Base-by-base conservation (phyloP, 2,888 invertebrate species). In the Yponomeuta malinellus region DNA sequence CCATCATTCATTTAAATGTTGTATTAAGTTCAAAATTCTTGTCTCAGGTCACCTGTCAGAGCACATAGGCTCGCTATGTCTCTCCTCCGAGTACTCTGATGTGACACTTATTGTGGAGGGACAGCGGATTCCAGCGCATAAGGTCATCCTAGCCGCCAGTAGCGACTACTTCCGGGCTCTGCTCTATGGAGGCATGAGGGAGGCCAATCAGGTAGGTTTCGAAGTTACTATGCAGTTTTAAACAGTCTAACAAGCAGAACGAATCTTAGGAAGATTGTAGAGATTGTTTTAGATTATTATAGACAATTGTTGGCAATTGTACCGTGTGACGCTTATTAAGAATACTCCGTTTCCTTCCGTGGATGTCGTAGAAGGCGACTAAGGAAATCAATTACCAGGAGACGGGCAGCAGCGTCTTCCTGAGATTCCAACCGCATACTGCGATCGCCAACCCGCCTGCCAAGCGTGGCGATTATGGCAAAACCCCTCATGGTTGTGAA, bases 131-230 rank as follows among this genome's bases (percentile, higher is more conserved):
- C 93, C 92, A 0, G 93, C 93, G 4, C 93, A 93, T 78, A 93
- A 94, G 87, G 95, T 98, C 6, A 97, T 99, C 77, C 93, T 99
- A 71, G 99, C 99, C 0, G 97, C 98, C 48, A 94, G 99, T 79
- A 98, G 98, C 82, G 97, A 98, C 79, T 99, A 99, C 90, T 99
- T 99, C 87, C 93, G 98, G 84, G 98, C 96, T 10, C 87, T 96
- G 63, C 92, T 96, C 0, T 96, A 95, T 88, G 96, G 96, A 10
- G 96, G 96, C n/a, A 93, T 96, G 87, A 93, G 94, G 73, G 96
- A 96, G 84, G 93, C 96, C 0, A 93, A 88, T 74, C 95, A 95
- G 89, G 93, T 93, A 78, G 15, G 67, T 3, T n/a, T 37, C n/a
- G 43, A 1, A 59, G 52, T 59, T 1, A 12, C 5, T 15, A 43